phyloP scores from a whole-genome alignment of 2,797 vertebrate genomes.

The Tragelaphus eurycerus region DNA sequence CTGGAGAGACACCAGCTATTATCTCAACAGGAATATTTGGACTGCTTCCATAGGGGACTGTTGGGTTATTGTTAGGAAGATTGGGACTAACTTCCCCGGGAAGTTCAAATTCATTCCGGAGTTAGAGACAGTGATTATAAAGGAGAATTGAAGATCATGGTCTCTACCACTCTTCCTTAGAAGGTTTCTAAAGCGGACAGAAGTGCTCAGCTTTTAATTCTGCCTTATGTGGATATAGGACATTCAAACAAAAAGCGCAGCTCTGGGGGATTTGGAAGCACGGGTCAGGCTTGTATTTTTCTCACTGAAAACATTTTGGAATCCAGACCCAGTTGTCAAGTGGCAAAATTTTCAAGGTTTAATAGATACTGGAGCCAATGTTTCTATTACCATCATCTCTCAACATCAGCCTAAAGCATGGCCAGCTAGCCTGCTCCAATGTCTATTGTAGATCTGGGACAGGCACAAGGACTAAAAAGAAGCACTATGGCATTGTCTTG shows the following conservation, averaged over 20 bases:
- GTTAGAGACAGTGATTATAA: background rate
- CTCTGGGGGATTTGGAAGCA: background rate
- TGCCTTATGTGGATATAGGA: background rate
- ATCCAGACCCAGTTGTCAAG: background rate
- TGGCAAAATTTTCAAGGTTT: background rate
- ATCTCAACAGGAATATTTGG: background rate
- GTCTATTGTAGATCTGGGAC: background rate
- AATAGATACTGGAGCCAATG: background rate
- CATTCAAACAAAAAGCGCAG: background rate
- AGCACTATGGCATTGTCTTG: rapidly evolving
- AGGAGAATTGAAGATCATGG: background rate
- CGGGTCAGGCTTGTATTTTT: background rate
- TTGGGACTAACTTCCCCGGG: background rate
- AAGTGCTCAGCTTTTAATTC: background rate
- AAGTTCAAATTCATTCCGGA: background rate
- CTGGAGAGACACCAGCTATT: background rate
- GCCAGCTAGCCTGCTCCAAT: background rate
- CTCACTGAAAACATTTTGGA: background rate
- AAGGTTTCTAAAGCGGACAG: background rate
- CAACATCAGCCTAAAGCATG: background rate
- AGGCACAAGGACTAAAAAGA: background rate
- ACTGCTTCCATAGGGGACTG: background rate
- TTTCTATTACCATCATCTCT: background rate
- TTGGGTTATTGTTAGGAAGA: background rate
- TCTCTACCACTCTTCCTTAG: background rate